phyloP scores from a whole-genome alignment of 2,113 vertebrate species.

The Grammomys dolichurus region DNA sequence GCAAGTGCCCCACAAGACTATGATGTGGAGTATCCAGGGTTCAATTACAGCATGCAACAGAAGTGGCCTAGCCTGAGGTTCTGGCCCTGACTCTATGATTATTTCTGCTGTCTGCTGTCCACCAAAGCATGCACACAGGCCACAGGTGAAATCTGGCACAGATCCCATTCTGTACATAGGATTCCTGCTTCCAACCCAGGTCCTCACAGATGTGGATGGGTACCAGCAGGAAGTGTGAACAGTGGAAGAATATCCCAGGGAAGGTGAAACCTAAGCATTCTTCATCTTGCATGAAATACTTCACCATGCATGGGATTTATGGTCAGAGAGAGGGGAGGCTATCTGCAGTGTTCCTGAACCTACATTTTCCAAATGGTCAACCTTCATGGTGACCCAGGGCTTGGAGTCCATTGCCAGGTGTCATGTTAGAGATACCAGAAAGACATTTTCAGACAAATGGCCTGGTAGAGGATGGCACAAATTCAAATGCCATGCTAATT shows the following conservation, averaged over 20 bases:
- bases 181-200: no score
- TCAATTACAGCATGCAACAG: neutral
- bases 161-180: neutral
- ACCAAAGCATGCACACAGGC: neutral
- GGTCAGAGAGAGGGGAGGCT: neutral
- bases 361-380: neutral
- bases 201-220: rapidly evolving
- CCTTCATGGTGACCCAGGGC: neutral
- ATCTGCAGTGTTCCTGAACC: neutral
- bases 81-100: neutral
- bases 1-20: neutral
- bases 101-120: neutral
- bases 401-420: neutral
- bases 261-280: neutral
- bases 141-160: neutral
- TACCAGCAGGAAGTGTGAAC: neutral
- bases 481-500: neutral
- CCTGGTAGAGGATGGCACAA: neutral
- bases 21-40: neutral
- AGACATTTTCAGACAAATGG: neutral
- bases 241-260: neutral
- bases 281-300: neutral
- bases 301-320: neutral
- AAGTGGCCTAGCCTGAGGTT: neutral
- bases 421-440: neutral